phyloP scores from a whole-genome alignment of 2,797 vertebrate genomes.

The Chaunax sp. region DNA sequence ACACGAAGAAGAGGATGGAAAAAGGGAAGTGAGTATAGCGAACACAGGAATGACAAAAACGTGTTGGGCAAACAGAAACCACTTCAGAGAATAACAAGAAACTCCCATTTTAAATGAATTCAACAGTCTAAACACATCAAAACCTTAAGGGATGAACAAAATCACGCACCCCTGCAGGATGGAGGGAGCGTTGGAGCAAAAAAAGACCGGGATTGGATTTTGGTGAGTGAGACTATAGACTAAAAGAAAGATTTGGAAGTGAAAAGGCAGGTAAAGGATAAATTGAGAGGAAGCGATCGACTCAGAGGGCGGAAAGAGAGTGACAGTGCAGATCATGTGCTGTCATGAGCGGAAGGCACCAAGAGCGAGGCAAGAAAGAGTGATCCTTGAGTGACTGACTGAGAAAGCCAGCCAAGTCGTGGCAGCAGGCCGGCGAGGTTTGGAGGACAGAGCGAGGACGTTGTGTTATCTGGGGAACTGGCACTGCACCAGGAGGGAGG shows the following conservation, averaged over 20 bases:
- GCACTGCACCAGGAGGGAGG: constrained; percentile 17
- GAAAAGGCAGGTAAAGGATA: constrained; percentile 64
- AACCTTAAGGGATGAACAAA: background rate
- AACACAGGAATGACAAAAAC: background rate
- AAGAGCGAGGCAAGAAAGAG: constrained; percentile 51
- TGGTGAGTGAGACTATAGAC: constrained; percentile 34
- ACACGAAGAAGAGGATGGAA: constrained; percentile 4
- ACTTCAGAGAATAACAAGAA: background rate
- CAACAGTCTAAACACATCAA: constrained; percentile 14
- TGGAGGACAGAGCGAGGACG: constrained; percentile 73
- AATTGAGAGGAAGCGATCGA: constrained; percentile 68
- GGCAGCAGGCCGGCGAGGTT: constrained; percentile 61
- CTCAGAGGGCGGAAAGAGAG: constrained; percentile 53
- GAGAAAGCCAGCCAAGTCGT: constrained; percentile 55
- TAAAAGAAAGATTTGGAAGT: constrained; percentile 43
- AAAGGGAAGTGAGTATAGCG: background rate
- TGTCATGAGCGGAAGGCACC: constrained; percentile 36
- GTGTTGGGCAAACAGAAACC: background rate
- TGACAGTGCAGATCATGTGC: constrained; percentile 63
- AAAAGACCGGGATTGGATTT: constrained; percentile 32
- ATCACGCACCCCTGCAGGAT: background rate
- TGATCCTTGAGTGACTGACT: constrained; percentile 66
- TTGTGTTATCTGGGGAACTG: constrained; percentile 62
- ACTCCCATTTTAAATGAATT: constrained; percentile 21
- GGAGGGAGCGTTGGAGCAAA: constrained; percentile 10